phyloP scores from a whole-genome alignment of 2,888 invertebrate genomes.

The Panzeria rudis region DNA sequence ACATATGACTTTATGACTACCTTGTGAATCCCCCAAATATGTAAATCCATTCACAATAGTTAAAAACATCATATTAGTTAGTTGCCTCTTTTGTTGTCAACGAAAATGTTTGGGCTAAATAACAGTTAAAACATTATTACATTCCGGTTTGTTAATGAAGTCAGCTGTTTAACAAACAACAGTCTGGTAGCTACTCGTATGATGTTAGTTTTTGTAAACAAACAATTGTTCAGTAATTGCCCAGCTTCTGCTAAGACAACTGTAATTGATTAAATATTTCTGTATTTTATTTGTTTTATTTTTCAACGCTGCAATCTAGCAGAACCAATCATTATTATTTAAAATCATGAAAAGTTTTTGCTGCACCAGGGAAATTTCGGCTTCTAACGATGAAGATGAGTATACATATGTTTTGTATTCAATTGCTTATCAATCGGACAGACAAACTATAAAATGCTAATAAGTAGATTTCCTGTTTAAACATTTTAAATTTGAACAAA shows the following conservation, averaged over 20 bases:
- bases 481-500: neutral
- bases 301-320: neutral
- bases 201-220: constrained; percentile 14
- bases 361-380: constrained; percentile 6
- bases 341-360: constrained; percentile 39
- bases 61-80: too few relatives aligned
- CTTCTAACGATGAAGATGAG: constrained; percentile 37
- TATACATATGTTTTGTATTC: constrained; percentile 21
- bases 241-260: neutral
- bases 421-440: neutral
- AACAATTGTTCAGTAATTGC: neutral
- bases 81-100: too few relatives aligned
- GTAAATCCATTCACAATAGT: too few relatives aligned
- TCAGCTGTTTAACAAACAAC: neutral
- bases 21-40: too few relatives aligned
- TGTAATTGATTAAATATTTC: neutral
- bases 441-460: neutral
- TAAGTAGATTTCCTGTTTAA: neutral
- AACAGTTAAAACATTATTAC: too few relatives aligned
- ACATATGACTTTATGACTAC: too few relatives aligned
- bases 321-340: neutral
- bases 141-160: neutral
- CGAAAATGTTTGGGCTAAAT: too few relatives aligned
- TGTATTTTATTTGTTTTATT: neutral
- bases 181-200: constrained; percentile 2